phyloP scores from a whole-genome alignment of 2,797 vertebrate species.

The Euthynnus affinis region DNA sequence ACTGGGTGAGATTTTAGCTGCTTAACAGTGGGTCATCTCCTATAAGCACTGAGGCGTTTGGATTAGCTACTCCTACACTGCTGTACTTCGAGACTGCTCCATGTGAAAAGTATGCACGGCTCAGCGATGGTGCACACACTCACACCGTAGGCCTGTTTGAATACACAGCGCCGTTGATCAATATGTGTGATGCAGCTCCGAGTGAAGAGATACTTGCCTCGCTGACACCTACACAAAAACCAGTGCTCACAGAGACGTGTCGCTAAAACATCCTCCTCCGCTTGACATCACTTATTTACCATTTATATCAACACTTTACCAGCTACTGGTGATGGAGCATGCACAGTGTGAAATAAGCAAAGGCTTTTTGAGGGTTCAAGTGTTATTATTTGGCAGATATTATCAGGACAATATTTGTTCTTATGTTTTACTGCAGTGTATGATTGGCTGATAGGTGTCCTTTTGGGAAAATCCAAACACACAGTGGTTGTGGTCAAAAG shows the following conservation, averaged over 20 bases:
- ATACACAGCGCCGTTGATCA: conserved; percentile 34
- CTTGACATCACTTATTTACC: conserved; percentile 61
- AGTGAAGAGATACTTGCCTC: conserved; percentile 42
- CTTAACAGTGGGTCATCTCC: conserved; percentile 59
- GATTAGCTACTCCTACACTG: conserved; percentile 62
- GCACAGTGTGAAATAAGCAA: not conserved
- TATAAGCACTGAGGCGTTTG: conserved; percentile 34
- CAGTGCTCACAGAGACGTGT: conserved; percentile 39
- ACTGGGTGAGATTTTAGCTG: conserved; percentile 35
- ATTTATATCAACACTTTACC: conserved; percentile 46
- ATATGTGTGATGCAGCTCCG: conserved; percentile 49
- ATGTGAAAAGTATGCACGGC: not conserved
- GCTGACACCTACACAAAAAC: conserved; percentile 63
- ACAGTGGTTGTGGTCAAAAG: not conserved
- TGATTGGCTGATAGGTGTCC: not conserved
- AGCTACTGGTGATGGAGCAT: conserved; percentile 6
- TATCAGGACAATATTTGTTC: not conserved
- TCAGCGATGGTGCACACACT: not conserved
- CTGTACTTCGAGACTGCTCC: conserved; percentile 7
- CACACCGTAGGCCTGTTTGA: conserved; percentile 11
- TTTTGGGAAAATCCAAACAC: not conserved
- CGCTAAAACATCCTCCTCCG: conserved; percentile 57
- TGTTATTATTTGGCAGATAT: conserved; percentile 1
- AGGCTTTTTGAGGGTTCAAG: not conserved
- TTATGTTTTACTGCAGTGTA: not conserved